Base-by-base conservation (phyloP, 2,888 invertebrate genomes). In the Melipona beecheii region DNA sequence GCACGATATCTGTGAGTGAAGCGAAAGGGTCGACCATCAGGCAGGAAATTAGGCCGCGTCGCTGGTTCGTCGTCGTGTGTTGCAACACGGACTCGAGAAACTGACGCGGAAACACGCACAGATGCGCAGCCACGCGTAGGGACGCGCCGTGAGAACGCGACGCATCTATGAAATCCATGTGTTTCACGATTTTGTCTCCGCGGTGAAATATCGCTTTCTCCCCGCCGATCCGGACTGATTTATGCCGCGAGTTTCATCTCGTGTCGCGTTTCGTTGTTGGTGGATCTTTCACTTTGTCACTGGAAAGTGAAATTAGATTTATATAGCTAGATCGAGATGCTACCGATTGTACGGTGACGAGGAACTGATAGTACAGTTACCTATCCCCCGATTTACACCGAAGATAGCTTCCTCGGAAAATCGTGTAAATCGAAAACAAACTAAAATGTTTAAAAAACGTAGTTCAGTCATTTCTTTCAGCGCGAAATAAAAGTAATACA, bases 41-140 rank as follows among this genome's bases (percentile, higher is more conserved):
- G 78, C 77, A 78, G 81, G 76, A 84, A 91, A 91, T 85, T 89
- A 75, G 91, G 91, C 86, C 88, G 84, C 78, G 83, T 66, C 72
- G 81, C 73, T 64, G 73, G 78, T 80, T 72, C 60, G 24, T 27
- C 60, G 77, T 43, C 17, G 72, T 75, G 66, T 89, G 85, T 85
- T 88, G 83, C 82, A 86, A 89, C 72, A 50, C 31, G 73, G 69
- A 78, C 77, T 78, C 74, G 73, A 81, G 31, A 31, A 49, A 43
- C 66, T 36, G 72, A 64, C 78, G 76, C 75, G 78, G 84, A 83
- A 84, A 76, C 83, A 71, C 77, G 84, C 83, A 71, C 72, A 62
- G 69, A 54, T 75, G 82, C 76, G 68, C 80, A 58, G n/a, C 75
- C 65, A 58, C 21, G 75, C 75, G 58, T 78, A 54, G 72, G 75